Base-by-base conservation (phyloP, 2,797 vertebrate species). In the Platyrinchus mystaceus region DNA sequence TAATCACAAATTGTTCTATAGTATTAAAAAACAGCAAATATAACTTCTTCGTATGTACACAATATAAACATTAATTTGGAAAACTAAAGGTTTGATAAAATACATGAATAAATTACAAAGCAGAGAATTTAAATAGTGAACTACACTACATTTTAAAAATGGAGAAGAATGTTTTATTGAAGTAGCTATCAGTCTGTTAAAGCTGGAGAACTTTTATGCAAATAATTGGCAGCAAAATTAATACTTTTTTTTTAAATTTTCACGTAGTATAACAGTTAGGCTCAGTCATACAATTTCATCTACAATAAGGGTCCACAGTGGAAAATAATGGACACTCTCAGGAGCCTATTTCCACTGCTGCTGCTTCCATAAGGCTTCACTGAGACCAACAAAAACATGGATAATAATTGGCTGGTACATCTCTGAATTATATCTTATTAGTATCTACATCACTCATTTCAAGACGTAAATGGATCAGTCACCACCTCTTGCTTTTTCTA, bases 351-450 rank as follows among this genome's bases (percentile, higher is more conserved):
- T 73, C 23, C 39, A 37, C 71, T 71, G 59, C 11, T 67, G 10
- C 10, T 50, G 5, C 11, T 77, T 93, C 59, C 34, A 41, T 23
- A 66, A 78, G 39, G 3, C 21, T 70, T 92, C 66, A 55, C 8
- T 34, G 46, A 43, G 36, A 77, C 66, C n/a, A 89, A 84, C 12
- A 94, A 50, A 86, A 70, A 7, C 21, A 69, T 19, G 20, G 46
- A 73, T 60, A 68, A 64, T 77, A 91, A 85, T 86, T 83, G 56
- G 6, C 18, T 81, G 66, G 64, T 69, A 71, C 66, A 74, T 62
- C 4, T 68, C 56, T 90, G 49, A 91, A 92, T 94, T 95, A 91
- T 19, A n/a, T 41, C 82, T 89, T 84, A 50, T 90, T 89, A 96
- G 30, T 43, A 46, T 71, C 68, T 80, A 18, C 6, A 1, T 63